These are phyloP conservation scores for Rhagoletis pomonella DNA, from an alignment of 1,140 invertebrate species.

Conservation along the genomic window DNA sequence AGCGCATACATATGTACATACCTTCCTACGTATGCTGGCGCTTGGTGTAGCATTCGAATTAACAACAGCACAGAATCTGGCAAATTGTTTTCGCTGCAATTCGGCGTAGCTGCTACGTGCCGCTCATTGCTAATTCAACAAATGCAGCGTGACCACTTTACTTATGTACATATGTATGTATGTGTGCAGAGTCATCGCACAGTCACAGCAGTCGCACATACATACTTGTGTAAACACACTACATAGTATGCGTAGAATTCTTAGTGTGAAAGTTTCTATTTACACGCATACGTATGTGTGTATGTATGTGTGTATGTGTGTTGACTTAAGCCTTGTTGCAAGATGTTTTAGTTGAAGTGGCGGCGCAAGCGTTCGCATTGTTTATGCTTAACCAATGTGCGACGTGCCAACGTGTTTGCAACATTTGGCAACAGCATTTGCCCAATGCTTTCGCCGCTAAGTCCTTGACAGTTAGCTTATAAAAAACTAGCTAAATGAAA, in stretches of 20 bases:
- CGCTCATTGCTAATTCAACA: constrained; percentile 51
- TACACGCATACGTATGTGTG: background rate
- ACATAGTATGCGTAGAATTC: background rate
- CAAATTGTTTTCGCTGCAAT: constrained; percentile 51
- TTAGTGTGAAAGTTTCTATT: constrained; percentile 24
- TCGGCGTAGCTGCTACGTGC: constrained; percentile 43
- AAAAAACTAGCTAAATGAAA: constrained; percentile 30
- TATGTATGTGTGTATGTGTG: background rate
- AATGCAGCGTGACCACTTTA: constrained; percentile 50
- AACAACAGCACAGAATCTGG: constrained; percentile 37
- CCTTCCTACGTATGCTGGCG: background rate
- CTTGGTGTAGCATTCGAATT: constrained; percentile 32
- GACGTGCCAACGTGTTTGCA: constrained; percentile 39
- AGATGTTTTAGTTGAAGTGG: constrained; percentile 43
- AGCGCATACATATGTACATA: background rate
- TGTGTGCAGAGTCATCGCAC: background rate
- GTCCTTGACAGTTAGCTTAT: constrained; percentile 27
- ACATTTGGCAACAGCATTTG: constrained; percentile 26
- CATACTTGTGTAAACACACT: background rate
- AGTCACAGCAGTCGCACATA: background rate
- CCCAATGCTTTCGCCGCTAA: background rate
- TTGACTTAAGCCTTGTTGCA: constrained; percentile 26
- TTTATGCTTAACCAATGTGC: constrained; percentile 45
- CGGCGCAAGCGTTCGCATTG: constrained; percentile 12
- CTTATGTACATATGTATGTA: background rate